Base-by-base conservation (phyloP, 2,888 invertebrate species). In the Pseudeuparius sepicola region DNA sequence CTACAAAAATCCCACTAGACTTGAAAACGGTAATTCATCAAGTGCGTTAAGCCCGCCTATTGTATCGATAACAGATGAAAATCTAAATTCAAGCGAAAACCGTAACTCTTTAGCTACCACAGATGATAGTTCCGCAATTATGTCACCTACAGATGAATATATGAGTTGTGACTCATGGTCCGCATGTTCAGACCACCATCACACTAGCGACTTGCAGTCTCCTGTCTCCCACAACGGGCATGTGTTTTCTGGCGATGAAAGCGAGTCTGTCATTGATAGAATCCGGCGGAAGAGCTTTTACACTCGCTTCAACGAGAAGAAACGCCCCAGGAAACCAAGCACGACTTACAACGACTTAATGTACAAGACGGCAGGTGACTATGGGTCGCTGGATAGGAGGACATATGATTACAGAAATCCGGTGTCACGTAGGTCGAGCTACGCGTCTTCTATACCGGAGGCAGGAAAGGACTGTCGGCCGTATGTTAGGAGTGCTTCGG, bases 251-350 rank as follows among this genome's bases (percentile, higher is more conserved):
- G 61, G 61, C 5, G 68, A 70, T 45, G 67, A 67, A 29, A 64
- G 62, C 37, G 66, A 76, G 39, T 86, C 85, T 39, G 78, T 90
- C 24, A 78, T 79, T 32, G 90, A 90, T 53, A 71, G 90, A 50
- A 90, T 90, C 50, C 71, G 85, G 47, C 71, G 90, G 17, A 87
- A 88, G 58, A 89, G 89, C 58, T 90, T 87, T 63, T 90, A 88
- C 56, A 77, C 83, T 9, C 70, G 89, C 31, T 90, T 90, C 57
- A 89, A 90, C 56, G 86, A 88, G 54, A 78, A 83, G 56, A 82
- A 82, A 51, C 73, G 73, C 44, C 68, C 75, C 39, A 78, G 78
- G 52, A 76, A 76, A 50, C 78, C 70, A 48, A 63, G 79, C 44
- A 46, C 48, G 14, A 54, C 49, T 34, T 61, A 58, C 39, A 52